Conservation (phyloP, 2,113 vertebrate genomes). For the Marcusenius ussheri region DNA sequence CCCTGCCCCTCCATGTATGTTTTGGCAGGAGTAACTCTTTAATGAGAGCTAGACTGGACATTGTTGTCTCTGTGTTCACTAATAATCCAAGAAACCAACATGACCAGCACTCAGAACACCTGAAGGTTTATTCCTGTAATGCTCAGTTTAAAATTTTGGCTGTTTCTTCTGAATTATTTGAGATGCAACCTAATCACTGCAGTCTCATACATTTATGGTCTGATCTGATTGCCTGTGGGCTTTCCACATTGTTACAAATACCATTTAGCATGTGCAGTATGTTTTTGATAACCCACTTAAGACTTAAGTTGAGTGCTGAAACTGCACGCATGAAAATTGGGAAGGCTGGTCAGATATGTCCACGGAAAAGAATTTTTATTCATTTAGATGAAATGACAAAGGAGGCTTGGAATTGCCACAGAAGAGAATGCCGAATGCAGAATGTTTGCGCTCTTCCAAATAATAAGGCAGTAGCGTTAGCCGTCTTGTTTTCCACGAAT, state of each 20-base stretch:
- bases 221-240: neutral
- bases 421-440: neutral
- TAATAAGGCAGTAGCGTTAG: neutral
- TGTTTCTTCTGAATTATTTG: neutral
- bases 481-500: neutral
- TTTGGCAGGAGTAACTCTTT: neutral
- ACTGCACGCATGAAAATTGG: neutral
- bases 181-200: neutral
- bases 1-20: neutral
- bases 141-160: neutral
- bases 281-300: neutral
- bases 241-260: neutral
- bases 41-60: neutral
- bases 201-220: neutral
- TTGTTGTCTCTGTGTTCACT: neutral
- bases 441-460: neutral
- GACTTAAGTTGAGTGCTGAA: neutral
- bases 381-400: neutral
- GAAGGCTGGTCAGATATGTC: neutral
- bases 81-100: neutral
- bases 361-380: neutral
- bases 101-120: neutral
- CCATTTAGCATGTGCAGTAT: neutral
- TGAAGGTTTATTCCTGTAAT: neutral
- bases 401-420: neutral